These are phyloP conservation scores for Neolamprologus devosi DNA, from an alignment of 2,113 vertebrate genomes.

Conservation along the genomic window DNA sequence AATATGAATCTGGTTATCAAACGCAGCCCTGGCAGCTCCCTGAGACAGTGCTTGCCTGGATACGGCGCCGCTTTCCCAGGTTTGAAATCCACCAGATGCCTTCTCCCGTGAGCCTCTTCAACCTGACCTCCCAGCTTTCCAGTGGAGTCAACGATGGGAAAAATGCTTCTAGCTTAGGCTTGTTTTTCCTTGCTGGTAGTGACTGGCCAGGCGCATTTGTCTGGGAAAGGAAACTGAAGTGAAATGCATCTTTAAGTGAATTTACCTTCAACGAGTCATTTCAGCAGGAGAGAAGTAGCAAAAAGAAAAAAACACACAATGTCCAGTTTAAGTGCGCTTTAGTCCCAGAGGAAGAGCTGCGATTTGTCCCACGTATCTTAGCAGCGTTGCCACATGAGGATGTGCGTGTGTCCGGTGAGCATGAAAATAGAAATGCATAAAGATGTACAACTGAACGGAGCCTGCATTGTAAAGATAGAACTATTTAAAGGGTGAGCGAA, in stretches of 20 bases:
- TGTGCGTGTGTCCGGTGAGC: background rate
- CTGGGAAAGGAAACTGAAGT: background rate
- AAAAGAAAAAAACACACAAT: background rate
- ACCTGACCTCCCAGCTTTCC: slow-evolving; percentile 1
- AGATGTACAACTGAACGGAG: background rate
- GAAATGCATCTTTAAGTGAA: background rate
- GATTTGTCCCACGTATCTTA: background rate
- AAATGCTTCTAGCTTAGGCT: background rate
- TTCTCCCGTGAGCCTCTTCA: slow-evolving; percentile 3
- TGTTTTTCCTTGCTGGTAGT: background rate
- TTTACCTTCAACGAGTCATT: background rate
- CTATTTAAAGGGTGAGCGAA: background rate
- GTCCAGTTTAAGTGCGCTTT: background rate
- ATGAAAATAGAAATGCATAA: slow-evolving; percentile 2
- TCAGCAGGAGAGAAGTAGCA: background rate
- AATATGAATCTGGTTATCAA: slow-evolving; percentile 29
- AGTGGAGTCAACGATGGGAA: slow-evolving; percentile 1
- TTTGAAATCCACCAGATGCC: slow-evolving; percentile 17
- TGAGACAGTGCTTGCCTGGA: background rate
- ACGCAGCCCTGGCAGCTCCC: background rate
- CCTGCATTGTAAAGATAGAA: background rate
- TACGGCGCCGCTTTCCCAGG: background rate
- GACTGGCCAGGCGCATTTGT: background rate
- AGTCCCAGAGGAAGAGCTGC: background rate
- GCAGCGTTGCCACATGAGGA: background rate